These are phyloP conservation scores for Bombus fervidus DNA, from an alignment of 1,140 invertebrate genomes.

Conservation along the genomic window DNA sequence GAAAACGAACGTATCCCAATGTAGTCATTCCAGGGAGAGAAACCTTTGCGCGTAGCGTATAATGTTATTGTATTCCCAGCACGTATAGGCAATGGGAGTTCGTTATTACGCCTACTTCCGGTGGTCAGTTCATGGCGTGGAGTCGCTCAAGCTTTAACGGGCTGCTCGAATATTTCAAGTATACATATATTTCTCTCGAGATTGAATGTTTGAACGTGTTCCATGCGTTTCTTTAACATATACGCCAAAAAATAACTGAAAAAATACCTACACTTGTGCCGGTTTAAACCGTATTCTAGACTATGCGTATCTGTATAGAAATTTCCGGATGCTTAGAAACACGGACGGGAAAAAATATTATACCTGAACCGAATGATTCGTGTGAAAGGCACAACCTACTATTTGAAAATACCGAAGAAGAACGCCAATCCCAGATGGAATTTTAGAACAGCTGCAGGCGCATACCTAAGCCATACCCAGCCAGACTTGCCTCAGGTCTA, in stretches of 20 bases:
- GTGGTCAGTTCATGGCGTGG: slow-evolving; percentile 41
- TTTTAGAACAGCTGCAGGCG: slow-evolving; percentile 60
- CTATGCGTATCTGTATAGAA: no score
- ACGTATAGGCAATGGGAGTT: slow-evolving; percentile 69
- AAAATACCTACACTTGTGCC: no score
- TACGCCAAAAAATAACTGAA: no score
- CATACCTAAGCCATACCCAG: slow-evolving; percentile 63
- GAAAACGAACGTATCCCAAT: slow-evolving; percentile 37
- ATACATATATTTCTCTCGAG: not conserved
- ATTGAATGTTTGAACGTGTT: not conserved
- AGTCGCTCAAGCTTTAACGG: slow-evolving; percentile 30
- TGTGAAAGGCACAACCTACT: slow-evolving; percentile 7
- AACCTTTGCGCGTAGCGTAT: slow-evolving; percentile 50
- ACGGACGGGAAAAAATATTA: not conserved
- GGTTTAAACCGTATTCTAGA: no score
- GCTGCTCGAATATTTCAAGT: slow-evolving; percentile 5
- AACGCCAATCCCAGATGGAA: slow-evolving; percentile 39
- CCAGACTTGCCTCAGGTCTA: slow-evolving; percentile 10
- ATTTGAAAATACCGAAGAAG: slow-evolving; percentile 40
- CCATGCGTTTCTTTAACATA: no score
- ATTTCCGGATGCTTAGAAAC: not conserved
- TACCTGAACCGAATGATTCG: not conserved
- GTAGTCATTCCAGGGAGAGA: slow-evolving; percentile 35
- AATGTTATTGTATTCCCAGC: slow-evolving; percentile 67
- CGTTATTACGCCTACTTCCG: slow-evolving; percentile 74